Conservation (phyloP, 1,140 invertebrate species). For the Zophobas atratus region DNA sequence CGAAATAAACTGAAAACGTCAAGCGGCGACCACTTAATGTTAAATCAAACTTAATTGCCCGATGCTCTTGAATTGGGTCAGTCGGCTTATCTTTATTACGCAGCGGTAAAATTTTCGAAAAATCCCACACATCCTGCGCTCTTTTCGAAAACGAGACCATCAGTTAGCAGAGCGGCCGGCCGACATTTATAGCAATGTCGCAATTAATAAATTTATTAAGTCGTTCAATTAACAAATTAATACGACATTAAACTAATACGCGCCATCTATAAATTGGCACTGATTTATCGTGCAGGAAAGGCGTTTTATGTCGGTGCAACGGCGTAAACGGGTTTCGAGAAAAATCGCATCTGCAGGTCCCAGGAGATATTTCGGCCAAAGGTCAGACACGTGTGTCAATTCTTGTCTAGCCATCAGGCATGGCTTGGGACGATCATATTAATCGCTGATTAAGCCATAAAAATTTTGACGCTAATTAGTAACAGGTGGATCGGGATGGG, state of each 20-base stretch:
- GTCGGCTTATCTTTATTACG: conserved; percentile 6
- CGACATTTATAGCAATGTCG: conserved; percentile 21
- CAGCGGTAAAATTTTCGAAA: conserved; percentile 29
- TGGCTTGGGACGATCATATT: background rate
- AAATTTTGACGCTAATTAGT: background rate
- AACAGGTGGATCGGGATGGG: too few species aligned
- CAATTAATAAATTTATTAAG: conserved; percentile 33
- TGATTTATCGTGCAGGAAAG: conserved; percentile 25
- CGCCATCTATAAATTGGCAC: conserved; percentile 27
- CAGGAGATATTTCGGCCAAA: conserved; percentile 17
- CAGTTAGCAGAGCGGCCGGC: background rate
- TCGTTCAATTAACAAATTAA: conserved; percentile 36
- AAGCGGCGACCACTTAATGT: background rate
- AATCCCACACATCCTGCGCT: conserved; percentile 1
- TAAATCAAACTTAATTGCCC: conserved; percentile 14
- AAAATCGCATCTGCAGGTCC: conserved; percentile 7
- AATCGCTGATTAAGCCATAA: conserved; percentile 2
- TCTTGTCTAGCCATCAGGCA: background rate
- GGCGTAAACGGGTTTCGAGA: background rate
- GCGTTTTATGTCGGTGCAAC: background rate
- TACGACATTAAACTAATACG: conserved; percentile 34
- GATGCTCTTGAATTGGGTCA: conserved; percentile 16
- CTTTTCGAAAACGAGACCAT: conserved; percentile 8
- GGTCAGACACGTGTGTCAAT: conserved; percentile 44
- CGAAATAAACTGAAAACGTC: conserved; percentile 21